These are phyloP conservation scores for Dyspetes luteomarginatus DNA, from an alignment of 2,888 invertebrate species.

Conservation along the genomic window DNA sequence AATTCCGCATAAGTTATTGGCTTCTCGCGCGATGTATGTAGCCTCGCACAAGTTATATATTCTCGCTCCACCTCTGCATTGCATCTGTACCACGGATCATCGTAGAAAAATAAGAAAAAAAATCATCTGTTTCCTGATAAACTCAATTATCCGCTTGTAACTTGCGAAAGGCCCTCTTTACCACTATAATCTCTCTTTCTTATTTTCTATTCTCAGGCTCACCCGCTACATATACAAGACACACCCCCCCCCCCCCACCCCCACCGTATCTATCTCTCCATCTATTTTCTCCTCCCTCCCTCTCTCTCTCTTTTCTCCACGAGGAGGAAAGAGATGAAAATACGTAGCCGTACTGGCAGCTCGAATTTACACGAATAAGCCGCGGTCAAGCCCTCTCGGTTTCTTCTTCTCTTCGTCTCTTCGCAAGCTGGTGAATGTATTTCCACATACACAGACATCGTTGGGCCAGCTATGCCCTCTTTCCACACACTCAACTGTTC, in stretches of 20 bases:
- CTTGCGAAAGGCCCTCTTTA: too few species aligned
- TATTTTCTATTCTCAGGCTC: slow-evolving; percentile 12
- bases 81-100: background rate
- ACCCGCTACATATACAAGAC: too few species aligned
- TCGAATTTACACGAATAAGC: slow-evolving; percentile 56
- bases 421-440: slow-evolving; percentile 44
- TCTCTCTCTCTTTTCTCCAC: slow-evolving; percentile 32
- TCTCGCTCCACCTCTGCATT: background rate
- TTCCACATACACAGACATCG: slow-evolving; percentile 27
- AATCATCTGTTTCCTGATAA: too few species aligned
- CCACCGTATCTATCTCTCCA: background rate
- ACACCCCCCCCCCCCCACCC: background rate
- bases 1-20: slow-evolving; percentile 55
- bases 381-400: slow-evolving; percentile 48
- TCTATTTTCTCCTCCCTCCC: slow-evolving; percentile 2
- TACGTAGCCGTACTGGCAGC: background rate
- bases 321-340: background rate
- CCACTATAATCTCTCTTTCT: background rate
- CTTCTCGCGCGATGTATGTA: slow-evolving; percentile 43
- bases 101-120: too few species aligned
- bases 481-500: background rate
- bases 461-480: slow-evolving; percentile 45
- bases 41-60: slow-evolving; percentile 43
- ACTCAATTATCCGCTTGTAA: too few species aligned
- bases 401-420: too few species aligned